Evolutionary conservation across 2,888 invertebrate species (phyloP).

Genomic region (Drosophila quasianomalipes): DNA sequence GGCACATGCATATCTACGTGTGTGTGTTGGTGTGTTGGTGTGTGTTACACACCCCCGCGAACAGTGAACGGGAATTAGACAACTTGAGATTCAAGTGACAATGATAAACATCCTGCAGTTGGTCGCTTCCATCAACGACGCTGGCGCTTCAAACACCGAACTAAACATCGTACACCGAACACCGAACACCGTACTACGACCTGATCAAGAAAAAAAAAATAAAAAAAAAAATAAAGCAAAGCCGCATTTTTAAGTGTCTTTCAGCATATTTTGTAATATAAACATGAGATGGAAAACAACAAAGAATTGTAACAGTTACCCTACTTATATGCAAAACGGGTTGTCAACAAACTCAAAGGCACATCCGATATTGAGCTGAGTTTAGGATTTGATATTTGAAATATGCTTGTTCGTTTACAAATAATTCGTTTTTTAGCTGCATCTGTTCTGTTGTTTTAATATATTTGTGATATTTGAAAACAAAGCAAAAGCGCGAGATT

Average conservation of each 20-base stretch:
- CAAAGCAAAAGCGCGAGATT: neutral
- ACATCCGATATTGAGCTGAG: neutral
- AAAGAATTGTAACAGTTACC: neutral
- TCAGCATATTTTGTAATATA: slow-evolving; percentile 33
- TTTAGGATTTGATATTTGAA: neutral
- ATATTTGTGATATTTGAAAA: neutral
- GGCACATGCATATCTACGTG: slow-evolving; percentile 28
- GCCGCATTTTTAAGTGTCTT: slow-evolving; percentile 61
- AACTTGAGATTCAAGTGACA: slow-evolving; percentile 76
- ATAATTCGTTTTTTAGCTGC: neutral
- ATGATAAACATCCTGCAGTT: slow-evolving; percentile 80
- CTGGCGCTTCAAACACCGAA: slow-evolving; percentile 45
- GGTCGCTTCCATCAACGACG: slow-evolving; percentile 55
- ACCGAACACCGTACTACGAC: neutral
- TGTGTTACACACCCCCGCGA: slow-evolving; percentile 51
- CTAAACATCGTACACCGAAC: neutral
- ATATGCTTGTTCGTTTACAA: neutral
- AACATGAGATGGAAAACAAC: slow-evolving; percentile 9
- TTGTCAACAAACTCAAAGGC: slow-evolving; percentile 12
- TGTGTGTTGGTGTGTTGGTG: slow-evolving; percentile 16
- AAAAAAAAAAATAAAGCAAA: slow-evolving; percentile 4
- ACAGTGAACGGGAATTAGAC: slow-evolving; percentile 51
- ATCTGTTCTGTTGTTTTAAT: neutral
- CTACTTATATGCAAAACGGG: neutral
- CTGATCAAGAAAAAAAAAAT: slow-evolving; percentile 22